Evolutionary conservation across 2,797 vertebrate species (phyloP).

Genomic region (Scolopax rusticola): DNA sequence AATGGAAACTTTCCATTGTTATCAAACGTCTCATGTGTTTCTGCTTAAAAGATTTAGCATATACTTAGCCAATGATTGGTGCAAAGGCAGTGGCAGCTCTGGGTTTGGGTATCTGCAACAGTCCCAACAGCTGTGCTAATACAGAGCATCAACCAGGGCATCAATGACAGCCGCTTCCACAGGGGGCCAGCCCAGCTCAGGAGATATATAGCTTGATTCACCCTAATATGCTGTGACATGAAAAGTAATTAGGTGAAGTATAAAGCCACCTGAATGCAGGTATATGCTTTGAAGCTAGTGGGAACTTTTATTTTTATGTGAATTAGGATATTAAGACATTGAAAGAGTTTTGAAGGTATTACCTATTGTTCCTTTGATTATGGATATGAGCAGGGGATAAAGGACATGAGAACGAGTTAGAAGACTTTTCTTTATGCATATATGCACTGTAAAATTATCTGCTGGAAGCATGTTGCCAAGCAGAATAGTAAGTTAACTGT

Average conservation of each 20-base stretch:
- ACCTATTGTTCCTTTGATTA: neutral
- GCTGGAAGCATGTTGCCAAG: neutral
- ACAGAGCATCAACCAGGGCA: neutral
- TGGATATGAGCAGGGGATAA: neutral
- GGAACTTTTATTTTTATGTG: neutral
- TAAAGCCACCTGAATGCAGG: neutral
- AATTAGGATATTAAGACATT: neutral
- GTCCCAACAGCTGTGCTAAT: neutral
- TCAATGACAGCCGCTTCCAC: neutral
- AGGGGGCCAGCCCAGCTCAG: neutral
- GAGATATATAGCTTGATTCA: neutral
- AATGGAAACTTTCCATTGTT: neutral
- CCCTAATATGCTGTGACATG: neutral
- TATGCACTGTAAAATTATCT: constrained; percentile 16
- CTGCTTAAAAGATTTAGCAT: neutral
- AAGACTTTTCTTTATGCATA: neutral
- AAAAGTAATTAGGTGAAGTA: neutral
- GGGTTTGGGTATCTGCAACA: neutral
- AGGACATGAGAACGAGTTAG: neutral
- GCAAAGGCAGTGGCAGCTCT: neutral
- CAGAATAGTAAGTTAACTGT: neutral
- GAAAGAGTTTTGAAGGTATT: neutral
- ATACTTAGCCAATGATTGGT: neutral
- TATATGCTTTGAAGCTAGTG: neutral
- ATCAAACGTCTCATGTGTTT: neutral